These are phyloP conservation scores for Leptopilina boulardi DNA, from an alignment of 1,140 invertebrate genomes.

Conservation along the genomic window DNA sequence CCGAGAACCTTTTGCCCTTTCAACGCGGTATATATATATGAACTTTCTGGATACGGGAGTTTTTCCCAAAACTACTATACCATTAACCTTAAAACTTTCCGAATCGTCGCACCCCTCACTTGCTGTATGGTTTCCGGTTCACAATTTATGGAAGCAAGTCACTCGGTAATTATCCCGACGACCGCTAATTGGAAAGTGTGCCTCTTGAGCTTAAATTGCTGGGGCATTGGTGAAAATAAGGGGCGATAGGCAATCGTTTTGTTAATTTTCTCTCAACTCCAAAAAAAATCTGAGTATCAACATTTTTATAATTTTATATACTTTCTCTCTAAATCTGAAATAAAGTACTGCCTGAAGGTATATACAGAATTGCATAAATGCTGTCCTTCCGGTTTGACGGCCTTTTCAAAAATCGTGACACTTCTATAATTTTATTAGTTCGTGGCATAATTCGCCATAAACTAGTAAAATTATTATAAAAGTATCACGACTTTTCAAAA, in stretches of 20 bases:
- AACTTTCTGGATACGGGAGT: slow-evolving; percentile 45
- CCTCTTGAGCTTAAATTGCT: slow-evolving; percentile 22
- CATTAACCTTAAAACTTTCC: slow-evolving; percentile 34
- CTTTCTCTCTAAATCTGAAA: no score
- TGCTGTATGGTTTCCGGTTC: slow-evolving; percentile 59
- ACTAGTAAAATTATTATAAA: no score
- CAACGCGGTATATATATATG: no score
- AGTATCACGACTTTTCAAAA: no score
- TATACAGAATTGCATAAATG: no score
- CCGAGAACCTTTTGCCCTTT: slow-evolving; percentile 38
- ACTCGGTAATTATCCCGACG: slow-evolving; percentile 60
- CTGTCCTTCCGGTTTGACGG: no score
- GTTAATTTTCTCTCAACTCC: not conserved
- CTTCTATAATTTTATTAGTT: no score
- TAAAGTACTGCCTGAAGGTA: no score
- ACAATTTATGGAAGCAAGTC: slow-evolving; percentile 62
- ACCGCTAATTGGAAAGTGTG: slow-evolving; percentile 53
- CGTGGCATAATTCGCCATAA: no score
- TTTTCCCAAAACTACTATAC: slow-evolving; percentile 6
- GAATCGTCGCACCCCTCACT: slow-evolving; percentile 53
- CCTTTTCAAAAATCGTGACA: no score
- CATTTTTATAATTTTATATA: no score
- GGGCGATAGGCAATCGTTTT: not conserved
- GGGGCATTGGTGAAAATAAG: no score
- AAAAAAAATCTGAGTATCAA: not conserved